A percentile compares a stretch with the other conserved stretches of the same genome.
Conservation (phyloP, 2,888 invertebrate species). For the Drosophila nigricruria region DNA sequence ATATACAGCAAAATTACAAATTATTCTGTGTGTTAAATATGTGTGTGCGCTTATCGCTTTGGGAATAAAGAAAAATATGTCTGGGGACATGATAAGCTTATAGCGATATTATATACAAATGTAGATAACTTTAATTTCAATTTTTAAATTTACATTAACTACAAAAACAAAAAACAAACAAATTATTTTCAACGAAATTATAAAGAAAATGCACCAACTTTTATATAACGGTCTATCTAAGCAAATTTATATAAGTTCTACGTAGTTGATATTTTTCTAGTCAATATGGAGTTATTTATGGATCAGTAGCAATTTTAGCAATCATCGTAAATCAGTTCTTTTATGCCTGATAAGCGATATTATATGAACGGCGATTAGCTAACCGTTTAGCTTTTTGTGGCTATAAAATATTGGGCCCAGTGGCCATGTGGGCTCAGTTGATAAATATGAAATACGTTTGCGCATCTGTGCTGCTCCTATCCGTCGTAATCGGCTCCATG, state of each 20-base stretch:
- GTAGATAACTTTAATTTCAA: too few relatives aligned
- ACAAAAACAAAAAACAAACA: too few relatives aligned
- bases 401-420: conserved; percentile 52
- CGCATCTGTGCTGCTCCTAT: conserved; percentile 50
- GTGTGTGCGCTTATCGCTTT: too few relatives aligned
- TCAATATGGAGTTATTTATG: conserved; percentile 1
- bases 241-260: background rate
- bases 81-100: too few relatives aligned
- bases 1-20: too few relatives aligned
- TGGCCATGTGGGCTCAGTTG: conserved; percentile 41
- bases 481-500: conserved; percentile 46
- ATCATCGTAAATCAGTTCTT: conserved; percentile 39
- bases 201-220: too few relatives aligned
- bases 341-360: conserved; percentile 14
- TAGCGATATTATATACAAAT: too few relatives aligned
- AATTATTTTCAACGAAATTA: too few relatives aligned
- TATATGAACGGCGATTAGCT: conserved; percentile 38
- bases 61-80: too few relatives aligned
- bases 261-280: background rate
- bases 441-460: conserved; percentile 64
- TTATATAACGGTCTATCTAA: background rate
- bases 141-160: too few relatives aligned
- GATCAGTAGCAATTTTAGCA: background rate
- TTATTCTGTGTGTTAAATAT: too few relatives aligned
- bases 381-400: background rate